Evolutionary conservation across 2,797 vertebrate genomes (phyloP), one percentile per base, ranked within the genome.

Genomic region (Megalops cyprinoides): DNA sequence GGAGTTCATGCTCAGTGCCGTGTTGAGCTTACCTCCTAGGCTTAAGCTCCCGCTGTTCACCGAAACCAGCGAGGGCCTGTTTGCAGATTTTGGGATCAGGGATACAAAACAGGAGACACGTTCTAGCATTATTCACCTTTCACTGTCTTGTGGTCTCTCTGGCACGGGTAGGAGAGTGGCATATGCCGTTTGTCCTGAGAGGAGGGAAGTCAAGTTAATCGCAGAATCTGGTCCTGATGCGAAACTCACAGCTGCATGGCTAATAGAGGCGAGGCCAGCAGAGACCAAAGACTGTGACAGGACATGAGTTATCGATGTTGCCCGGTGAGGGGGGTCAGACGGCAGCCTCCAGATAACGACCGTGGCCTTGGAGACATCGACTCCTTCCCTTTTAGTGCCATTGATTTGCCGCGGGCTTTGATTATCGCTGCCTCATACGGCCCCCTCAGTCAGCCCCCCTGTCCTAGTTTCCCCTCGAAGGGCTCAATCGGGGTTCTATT

Each of bases 251-350:
- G 48, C 49, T 34, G 49, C 31, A 28, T 71, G 8, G 71, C 14
- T 55, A 23, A 2, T 12, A 55, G 53, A 14, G 69, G n/a, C 28
- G 28, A 53, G 28, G 10, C 46, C 49, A 75, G 25, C 46, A 25
- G 79, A 71, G 39, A 7, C 44, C 31, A 48, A 74, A 55, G 55
- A 46, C n/a, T 44, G 65, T 74, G 73, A 65, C 77, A 28, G 55
- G 53, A 76, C 78, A 62, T 80, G 75, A 81, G 75, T 69, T 82
- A 74, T 80, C 60, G 69, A 80, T 67, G 10, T 58, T 56, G 28
- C 14, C 58, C 73, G 60, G 62, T 39, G 53, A 69, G 81, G 1
- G 1, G 55, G 62, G 76, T 79, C 62, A 71, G 25, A 80, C 20
- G 31, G 67, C 49, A 25, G 39, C 28, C 25, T 20, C 18, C 5